phyloP scores from a whole-genome alignment of 2,113 vertebrate species.

The Oceanodroma tethys region DNA sequence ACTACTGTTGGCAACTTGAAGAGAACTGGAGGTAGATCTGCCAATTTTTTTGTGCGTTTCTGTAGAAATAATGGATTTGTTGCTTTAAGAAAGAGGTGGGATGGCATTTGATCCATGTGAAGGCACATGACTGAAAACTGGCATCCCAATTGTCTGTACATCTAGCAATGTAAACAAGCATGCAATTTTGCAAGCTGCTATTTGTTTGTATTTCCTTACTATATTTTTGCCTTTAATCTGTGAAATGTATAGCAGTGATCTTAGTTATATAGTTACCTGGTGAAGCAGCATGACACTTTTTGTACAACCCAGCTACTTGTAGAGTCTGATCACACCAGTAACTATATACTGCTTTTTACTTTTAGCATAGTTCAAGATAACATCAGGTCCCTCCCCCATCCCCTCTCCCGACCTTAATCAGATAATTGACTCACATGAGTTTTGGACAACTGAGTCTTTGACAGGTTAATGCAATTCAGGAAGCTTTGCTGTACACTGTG shows the following conservation, averaged over 20 bases:
- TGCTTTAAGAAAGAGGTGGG: neutral
- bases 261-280: slow-evolving; percentile 3
- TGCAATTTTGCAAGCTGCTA: neutral
- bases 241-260: neutral
- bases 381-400: neutral
- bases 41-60: neutral
- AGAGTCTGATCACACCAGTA: neutral
- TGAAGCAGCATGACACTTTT: neutral
- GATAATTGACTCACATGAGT: neutral
- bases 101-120: neutral
- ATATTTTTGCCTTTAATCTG: slow-evolving; percentile 23
- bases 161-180: slow-evolving; percentile 10
- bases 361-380: neutral
- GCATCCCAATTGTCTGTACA: neutral
- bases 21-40: neutral
- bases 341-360: neutral
- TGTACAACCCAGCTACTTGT: neutral
- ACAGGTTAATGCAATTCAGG: neutral
- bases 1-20: neutral
- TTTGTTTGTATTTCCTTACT: slow-evolving; percentile 5
- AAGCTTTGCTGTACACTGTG: neutral
- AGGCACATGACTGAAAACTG: neutral
- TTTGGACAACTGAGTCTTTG: neutral
- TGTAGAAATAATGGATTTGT: neutral
- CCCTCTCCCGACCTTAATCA: neutral